Evolutionary conservation across 2,888 invertebrate species (phyloP), one percentile per base, ranked within the genome.

Genomic region (Scaptomyza cyrtandrae): DNA sequence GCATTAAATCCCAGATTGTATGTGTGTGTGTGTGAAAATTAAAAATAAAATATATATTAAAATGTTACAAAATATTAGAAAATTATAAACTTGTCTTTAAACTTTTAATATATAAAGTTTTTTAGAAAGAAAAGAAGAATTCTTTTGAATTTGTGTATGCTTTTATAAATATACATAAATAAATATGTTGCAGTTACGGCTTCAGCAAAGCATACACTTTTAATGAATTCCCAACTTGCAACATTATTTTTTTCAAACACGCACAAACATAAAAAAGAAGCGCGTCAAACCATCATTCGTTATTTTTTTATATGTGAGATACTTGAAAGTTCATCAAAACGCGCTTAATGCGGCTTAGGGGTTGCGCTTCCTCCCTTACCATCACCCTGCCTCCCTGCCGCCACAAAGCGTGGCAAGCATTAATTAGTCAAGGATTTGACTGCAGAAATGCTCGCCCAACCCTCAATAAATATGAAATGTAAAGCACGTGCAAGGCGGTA

Each of bases 351-450:
- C 46, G 63, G 59, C 59, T 69, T 46, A 35, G 41, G 71, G 60
- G 60, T 48, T 66, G 50, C 39, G 56, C 35, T n/a, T 13, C 10
- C 50, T 11, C 1, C 33, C 49, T 35, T 9, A 33, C 48, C 27
- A 44, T 49, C 53, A 52, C 46, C 55, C n/a, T 19, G n/a, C 14
- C n/a, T 19, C 16, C 14, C 39, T 7, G 2, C 7, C 11, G 31
- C 45, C 35, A 11, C 39, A n/a, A 19, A 19, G 54, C 39, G 6
- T 53, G 60, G 41, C 68, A 56, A 61, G 50, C 69, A 78, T 75
- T 79, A 82, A 82, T 82, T 84, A 82, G 76, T 84, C 81, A 81
- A 82, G 81, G 74, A 74, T 84, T 79, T 71, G 64, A 60, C 67
- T 57, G 33, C 14, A 48, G 37, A 33, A 60, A 45, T 50, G 35